These are phyloP conservation scores for Lateolabrax maculatus DNA, from an alignment of 2,797 vertebrate genomes.

Conservation along the genomic window DNA sequence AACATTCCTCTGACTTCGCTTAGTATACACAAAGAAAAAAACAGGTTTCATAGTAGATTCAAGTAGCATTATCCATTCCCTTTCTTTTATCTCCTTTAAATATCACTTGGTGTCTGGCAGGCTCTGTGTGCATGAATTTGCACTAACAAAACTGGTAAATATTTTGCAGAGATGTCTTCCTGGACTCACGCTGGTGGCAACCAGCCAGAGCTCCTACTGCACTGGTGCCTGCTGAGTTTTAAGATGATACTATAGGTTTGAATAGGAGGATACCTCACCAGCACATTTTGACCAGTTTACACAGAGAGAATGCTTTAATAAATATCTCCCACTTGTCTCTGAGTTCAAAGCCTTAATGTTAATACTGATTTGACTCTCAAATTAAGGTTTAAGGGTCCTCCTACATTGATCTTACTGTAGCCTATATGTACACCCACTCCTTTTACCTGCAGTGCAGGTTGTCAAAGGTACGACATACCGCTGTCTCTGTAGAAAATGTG, in stretches of 20 bases:
- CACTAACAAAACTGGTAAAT: not conserved
- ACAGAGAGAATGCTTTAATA: not conserved
- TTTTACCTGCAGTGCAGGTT: not conserved
- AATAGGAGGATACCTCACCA: conserved; percentile 6
- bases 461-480: not conserved
- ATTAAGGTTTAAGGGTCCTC: conserved; percentile 18
- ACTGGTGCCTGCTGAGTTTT: no score
- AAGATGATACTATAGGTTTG: conserved; percentile 6
- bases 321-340: conserved; percentile 6
- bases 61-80: not conserved
- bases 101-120: not conserved
- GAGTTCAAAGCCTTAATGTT: conserved; percentile 8
- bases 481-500: not conserved
- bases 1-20: not conserved
- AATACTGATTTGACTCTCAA: conserved; percentile 1
- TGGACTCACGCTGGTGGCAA: conserved; percentile 48
- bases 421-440: not conserved
- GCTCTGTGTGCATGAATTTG: not conserved
- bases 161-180: conserved; percentile 43
- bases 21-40: not conserved
- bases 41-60: not conserved
- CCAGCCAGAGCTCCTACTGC: conserved; percentile 13
- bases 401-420: conserved; percentile 7
- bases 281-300: not conserved
- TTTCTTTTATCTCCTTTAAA: conserved; percentile 8